Percentiles rank a stretch among this genome's conserved stretches.
Evolutionary conservation across 2,888 invertebrate species (phyloP).

Genomic region (Rotaria socialis): DNA sequence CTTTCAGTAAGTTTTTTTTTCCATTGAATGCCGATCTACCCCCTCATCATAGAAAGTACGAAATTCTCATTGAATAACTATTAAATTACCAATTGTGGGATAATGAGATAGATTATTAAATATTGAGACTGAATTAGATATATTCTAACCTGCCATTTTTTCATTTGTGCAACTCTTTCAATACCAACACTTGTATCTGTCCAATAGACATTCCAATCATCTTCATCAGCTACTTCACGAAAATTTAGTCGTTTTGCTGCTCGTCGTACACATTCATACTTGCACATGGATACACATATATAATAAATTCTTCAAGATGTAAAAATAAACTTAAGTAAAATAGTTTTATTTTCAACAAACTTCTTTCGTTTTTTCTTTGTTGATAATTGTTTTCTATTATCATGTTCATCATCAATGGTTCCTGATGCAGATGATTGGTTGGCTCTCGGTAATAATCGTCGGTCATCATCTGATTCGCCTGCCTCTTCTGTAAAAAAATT

Average conservation of each 20-base stretch:
- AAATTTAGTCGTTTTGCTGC: conserved; percentile 71
- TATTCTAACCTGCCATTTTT: conserved; percentile 67
- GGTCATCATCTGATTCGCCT: conserved; percentile 31
- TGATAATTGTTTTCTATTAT: not conserved
- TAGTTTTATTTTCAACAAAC: not conserved
- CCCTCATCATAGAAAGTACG: no score
- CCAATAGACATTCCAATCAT: conserved; percentile 85
- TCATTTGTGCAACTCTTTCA: conserved; percentile 83
- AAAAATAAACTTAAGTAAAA: no score
- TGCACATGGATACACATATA: conserved; percentile 45
- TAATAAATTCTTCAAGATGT: not conserved
- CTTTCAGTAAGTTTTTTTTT: no score
- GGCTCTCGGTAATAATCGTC: not conserved
- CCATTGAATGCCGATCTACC: no score
- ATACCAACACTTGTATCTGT: conserved; percentile 79
- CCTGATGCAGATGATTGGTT: not conserved
- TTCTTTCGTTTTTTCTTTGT: conserved; percentile 24
- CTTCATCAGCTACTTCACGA: conserved; percentile 72
- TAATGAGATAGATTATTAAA: no score
- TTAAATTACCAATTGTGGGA: no score
- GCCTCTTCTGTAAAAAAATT: not conserved
- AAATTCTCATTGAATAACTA: no score
- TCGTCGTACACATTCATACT: conserved; percentile 63
- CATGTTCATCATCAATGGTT: not conserved
- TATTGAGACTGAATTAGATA: not conserved